phyloP scores from a whole-genome alignment of 2,113 vertebrate genomes.

The Tringa solitaria region DNA sequence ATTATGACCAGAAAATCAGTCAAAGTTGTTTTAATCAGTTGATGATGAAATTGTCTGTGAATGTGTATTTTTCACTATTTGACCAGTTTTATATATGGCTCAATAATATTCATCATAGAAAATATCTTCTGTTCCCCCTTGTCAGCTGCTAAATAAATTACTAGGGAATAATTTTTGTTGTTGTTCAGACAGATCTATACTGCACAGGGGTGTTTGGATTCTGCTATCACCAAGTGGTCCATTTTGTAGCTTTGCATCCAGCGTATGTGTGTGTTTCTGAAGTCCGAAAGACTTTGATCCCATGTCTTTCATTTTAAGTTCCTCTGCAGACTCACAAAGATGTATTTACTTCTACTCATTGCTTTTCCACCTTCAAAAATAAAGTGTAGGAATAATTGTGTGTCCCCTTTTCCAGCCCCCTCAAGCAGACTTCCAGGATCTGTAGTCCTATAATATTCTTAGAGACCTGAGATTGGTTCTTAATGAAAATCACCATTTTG shows the following conservation, averaged over 20 bases:
- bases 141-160: not conserved
- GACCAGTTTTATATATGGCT: not conserved
- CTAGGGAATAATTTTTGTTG: not conserved
- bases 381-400: not conserved
- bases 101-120: not conserved
- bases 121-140: not conserved
- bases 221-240: not conserved
- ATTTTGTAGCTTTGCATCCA: not conserved
- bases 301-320: not conserved
- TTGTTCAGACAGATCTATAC: not conserved
- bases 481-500: not conserved
- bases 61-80: constrained; percentile 20
- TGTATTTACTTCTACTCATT: not conserved
- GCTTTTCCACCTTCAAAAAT: not conserved
- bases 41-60: constrained; percentile 7
- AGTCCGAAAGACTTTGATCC: not conserved
- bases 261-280: fast-evolving
- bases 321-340: not conserved
- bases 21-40: not conserved
- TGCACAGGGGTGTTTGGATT: not conserved
- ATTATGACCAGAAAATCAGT: not conserved
- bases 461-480: not conserved
- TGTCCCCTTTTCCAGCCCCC: not conserved
- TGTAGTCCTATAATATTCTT: not conserved
- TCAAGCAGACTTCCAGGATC: not conserved